These are phyloP conservation scores for Oegoconia quadripuncta DNA, from an alignment of 2,888 invertebrate species.

Conservation along the genomic window DNA sequence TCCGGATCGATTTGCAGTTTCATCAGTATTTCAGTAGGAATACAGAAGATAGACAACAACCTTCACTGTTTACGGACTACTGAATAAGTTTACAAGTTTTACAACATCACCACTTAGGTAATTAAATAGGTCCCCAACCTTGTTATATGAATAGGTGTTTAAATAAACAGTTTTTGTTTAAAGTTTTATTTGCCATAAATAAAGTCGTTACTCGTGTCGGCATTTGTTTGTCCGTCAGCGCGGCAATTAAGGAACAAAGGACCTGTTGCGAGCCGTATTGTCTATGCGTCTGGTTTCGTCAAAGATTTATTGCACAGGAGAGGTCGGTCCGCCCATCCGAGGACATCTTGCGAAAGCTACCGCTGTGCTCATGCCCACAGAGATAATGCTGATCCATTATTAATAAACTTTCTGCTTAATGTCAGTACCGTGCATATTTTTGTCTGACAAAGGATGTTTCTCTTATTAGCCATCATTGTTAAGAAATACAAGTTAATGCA, in stretches of 20 bases:
- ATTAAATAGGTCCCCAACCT: conserved; percentile 36
- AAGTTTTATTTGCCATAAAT: conserved; percentile 55
- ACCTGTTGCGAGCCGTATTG: conserved; percentile 31
- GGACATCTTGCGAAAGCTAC: conserved; percentile 31
- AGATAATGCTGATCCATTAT: conserved; percentile 27
- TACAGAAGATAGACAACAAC: not conserved
- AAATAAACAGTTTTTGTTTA: conserved; percentile 32
- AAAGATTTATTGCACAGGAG: conserved; percentile 37
- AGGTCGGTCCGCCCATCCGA: conserved; percentile 16
- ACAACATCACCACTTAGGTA: conserved; percentile 2
- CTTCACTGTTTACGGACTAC: not conserved
- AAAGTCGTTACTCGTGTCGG: conserved; percentile 39
- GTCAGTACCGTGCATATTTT: too few relatives aligned
- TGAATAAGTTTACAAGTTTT: not conserved
- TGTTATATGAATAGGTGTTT: conserved; percentile 34
- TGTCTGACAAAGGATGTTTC: too few relatives aligned
- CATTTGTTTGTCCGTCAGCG: conserved; percentile 43
- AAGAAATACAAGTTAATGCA: too few relatives aligned
- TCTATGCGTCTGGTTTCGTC: conserved; percentile 20
- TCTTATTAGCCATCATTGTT: too few relatives aligned
- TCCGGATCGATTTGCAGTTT: too few relatives aligned
- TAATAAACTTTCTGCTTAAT: conserved; percentile 20
- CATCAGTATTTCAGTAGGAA: not conserved
- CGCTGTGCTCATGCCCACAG: conserved; percentile 12
- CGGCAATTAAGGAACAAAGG: conserved; percentile 46